These are phyloP conservation scores for Rotaria socialis DNA, from an alignment of 2,888 invertebrate species.

Conservation along the genomic window DNA sequence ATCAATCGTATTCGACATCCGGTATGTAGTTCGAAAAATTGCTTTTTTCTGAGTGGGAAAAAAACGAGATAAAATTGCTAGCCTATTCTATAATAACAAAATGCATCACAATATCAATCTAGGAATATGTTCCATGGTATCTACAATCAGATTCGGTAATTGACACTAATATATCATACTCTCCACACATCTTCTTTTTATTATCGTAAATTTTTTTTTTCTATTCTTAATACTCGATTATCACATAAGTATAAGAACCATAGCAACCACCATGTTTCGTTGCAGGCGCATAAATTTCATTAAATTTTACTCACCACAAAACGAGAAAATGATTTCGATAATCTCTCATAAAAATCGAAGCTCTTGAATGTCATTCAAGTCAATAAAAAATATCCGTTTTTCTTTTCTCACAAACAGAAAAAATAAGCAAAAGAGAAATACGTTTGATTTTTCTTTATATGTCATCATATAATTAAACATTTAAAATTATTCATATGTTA, in stretches of 20 bases:
- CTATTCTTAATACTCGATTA: no score
- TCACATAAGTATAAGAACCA: no score
- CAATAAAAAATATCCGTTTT: background rate
- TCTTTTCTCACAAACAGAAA: background rate
- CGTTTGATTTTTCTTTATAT: no score
- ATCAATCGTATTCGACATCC: constrained; percentile 27
- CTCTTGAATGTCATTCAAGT: constrained; percentile 3
- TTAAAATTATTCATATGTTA: background rate
- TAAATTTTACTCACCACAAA: no score
- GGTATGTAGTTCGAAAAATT: background rate
- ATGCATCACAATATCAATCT: background rate
- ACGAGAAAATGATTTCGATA: no score
- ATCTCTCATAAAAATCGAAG: no score
- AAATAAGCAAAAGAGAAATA: no score
- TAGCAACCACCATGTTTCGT: no score
- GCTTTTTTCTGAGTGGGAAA: background rate
- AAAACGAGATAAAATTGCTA: background rate
- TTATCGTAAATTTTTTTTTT: no score
- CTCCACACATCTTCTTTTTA: no score
- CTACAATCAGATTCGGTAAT: background rate
- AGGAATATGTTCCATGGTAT: background rate
- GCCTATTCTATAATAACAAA: background rate
- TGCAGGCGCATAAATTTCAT: no score
- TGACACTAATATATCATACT: background rate
- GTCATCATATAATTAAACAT: no score